Conservation (phyloP, 2,113 vertebrate genomes). For the Oryzias celebensis region DNA sequence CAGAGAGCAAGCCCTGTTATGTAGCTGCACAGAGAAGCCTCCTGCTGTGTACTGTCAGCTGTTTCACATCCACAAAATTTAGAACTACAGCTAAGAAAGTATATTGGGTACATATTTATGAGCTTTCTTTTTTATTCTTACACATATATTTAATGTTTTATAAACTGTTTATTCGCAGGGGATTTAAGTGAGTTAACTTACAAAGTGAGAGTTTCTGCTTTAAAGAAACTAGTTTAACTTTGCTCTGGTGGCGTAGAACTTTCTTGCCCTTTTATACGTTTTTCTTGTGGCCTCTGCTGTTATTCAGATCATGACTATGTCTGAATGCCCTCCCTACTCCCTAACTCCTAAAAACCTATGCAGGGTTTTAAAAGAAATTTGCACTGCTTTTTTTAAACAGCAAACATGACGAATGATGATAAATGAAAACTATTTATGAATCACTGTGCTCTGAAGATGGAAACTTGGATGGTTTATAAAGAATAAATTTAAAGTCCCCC, state of each 20-base stretch:
- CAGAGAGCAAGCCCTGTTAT: conserved; percentile 31
- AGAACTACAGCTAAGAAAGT: conserved; percentile 31
- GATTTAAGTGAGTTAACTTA: background rate
- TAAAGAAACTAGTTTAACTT: conserved; percentile 15
- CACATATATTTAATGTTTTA: conserved; percentile 46
- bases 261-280: conserved; percentile 34
- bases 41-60: conserved; percentile 5
- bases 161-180: conserved; percentile 18
- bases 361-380: too few relatives aligned
- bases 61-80: conserved; percentile 28
- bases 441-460: too few relatives aligned
- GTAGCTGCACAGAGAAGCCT: conserved; percentile 26
- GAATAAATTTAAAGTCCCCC: too few relatives aligned
- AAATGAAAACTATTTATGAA: too few relatives aligned
- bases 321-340: too few relatives aligned
- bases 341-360: too few relatives aligned
- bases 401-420: too few relatives aligned
- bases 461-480: too few relatives aligned
- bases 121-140: conserved; percentile 32
- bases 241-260: conserved; percentile 29
- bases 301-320: conserved; percentile 70
- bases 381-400: too few relatives aligned
- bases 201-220: background rate
- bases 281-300: conserved; percentile 78
- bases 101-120: conserved; percentile 41